Percentiles rank a stretch among this genome's conserved stretches.
Conservation (phyloP, 2,888 invertebrate species). For the Formica aserva region DNA sequence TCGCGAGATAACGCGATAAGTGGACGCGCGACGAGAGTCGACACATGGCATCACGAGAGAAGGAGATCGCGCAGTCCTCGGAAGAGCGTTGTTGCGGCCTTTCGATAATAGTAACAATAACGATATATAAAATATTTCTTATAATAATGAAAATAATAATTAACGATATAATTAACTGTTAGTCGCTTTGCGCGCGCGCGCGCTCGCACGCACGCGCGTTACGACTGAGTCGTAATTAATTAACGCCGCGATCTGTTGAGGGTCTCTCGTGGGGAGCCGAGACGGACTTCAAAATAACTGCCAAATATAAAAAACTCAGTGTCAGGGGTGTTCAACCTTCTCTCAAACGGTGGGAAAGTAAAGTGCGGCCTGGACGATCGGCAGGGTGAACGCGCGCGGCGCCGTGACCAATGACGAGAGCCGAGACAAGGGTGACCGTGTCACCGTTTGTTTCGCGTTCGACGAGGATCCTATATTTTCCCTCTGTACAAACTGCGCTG, state of each 20-base stretch:
- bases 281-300: constrained; percentile 80
- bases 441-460: constrained; percentile 29
- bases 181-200: constrained; percentile 60
- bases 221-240: constrained; percentile 60
- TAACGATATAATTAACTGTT: constrained; percentile 63
- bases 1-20: constrained; percentile 22
- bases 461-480: constrained; percentile 9
- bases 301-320: constrained; percentile 74
- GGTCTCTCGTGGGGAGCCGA: constrained; percentile 68
- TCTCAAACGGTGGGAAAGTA: constrained; percentile 55
- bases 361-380: constrained; percentile 54
- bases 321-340: constrained; percentile 73
- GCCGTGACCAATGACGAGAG: constrained; percentile 33
- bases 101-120: constrained; percentile 72
- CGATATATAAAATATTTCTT: constrained; percentile 63
- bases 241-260: constrained; percentile 51
- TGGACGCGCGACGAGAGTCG: constrained; percentile 36
- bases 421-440: not conserved
- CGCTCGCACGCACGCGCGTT: constrained; percentile 58
- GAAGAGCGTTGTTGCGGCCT: constrained; percentile 74
- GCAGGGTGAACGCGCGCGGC: constrained; percentile 49
- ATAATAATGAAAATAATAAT: constrained; percentile 63
- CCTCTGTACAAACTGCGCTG: not conserved
- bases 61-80: constrained; percentile 58
- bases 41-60: constrained; percentile 38